phyloP scores from a whole-genome alignment of 2,888 invertebrate species.

The Maniola hyperantus region DNA sequence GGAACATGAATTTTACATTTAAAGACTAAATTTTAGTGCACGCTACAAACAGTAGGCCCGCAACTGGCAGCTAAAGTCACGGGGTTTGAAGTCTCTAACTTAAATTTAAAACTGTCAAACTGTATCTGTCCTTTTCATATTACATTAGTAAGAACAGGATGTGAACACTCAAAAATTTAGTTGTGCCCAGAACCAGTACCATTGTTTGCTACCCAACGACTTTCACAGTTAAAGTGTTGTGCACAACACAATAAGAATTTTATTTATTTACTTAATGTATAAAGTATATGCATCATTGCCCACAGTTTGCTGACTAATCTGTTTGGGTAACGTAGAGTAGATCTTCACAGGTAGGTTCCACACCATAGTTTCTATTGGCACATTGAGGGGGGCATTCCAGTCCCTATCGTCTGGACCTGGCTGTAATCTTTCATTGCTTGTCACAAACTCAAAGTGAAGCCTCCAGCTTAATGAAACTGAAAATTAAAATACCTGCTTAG shows the following conservation, averaged over 20 bases:
- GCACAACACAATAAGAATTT: too few relatives aligned
- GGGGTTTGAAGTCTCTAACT: too few relatives aligned
- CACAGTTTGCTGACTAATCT: slow-evolving; percentile 86
- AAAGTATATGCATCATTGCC: slow-evolving; percentile 76
- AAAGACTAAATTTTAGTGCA: too few relatives aligned
- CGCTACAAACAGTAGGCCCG: too few relatives aligned
- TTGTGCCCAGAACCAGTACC: too few relatives aligned
- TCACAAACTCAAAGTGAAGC: slow-evolving; percentile 98
- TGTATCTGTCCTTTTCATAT: too few relatives aligned
- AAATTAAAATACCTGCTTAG: slow-evolving; percentile 46
- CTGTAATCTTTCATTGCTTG: slow-evolving; percentile 86
- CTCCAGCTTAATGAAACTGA: slow-evolving; percentile 95
- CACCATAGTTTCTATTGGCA: slow-evolving; percentile 98
- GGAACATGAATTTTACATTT: too few relatives aligned
- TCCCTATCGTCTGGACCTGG: slow-evolving; percentile 82
- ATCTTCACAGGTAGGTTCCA: slow-evolving; percentile 98
- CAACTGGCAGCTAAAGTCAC: too few relatives aligned
- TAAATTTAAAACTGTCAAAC: too few relatives aligned
- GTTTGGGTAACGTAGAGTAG: slow-evolving; percentile 94
- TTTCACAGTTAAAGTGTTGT: too few relatives aligned
- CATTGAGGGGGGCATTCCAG: slow-evolving; percentile 92
- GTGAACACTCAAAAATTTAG: too few relatives aligned
- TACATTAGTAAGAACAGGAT: too few relatives aligned
- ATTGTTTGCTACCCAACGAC: background rate
- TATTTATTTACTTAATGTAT: slow-evolving; percentile 51